Conservation (phyloP, 2,113 vertebrate genomes). For the Varanus komodoensis region DNA sequence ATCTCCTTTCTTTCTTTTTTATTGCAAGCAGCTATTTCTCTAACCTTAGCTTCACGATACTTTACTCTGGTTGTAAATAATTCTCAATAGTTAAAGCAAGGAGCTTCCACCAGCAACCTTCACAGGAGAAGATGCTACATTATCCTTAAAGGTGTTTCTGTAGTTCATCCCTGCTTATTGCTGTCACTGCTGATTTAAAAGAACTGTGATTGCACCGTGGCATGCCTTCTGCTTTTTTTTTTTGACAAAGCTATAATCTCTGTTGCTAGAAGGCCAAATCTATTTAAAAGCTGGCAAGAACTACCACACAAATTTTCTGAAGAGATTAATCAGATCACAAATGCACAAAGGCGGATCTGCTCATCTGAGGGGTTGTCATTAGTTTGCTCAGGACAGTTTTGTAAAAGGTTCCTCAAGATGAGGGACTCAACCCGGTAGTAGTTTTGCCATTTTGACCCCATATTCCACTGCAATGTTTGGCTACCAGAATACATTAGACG, state of each 20-base stretch:
- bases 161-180: slow-evolving; percentile 7
- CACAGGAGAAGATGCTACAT: neutral
- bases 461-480: neutral
- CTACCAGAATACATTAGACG: neutral
- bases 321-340: neutral
- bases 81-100: neutral
- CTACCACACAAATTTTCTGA: neutral
- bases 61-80: slow-evolving; percentile 23
- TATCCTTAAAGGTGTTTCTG: neutral
- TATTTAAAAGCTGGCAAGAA: neutral
- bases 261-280: neutral
- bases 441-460: neutral
- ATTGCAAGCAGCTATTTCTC: slow-evolving; percentile 29
- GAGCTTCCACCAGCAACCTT: neutral
- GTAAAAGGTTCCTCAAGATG: neutral
- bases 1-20: slow-evolving; percentile 29
- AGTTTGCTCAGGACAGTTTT: neutral
- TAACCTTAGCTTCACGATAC: slow-evolving; percentile 6
- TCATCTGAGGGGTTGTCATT: neutral
- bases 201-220: neutral
- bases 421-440: neutral
- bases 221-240: neutral
- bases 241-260: neutral
- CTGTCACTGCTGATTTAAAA: slow-evolving; percentile 13
- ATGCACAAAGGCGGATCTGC: neutral